These are phyloP conservation scores for Cataglyphis livida DNA, from an alignment of 2,888 invertebrate genomes.

Conservation along the genomic window DNA sequence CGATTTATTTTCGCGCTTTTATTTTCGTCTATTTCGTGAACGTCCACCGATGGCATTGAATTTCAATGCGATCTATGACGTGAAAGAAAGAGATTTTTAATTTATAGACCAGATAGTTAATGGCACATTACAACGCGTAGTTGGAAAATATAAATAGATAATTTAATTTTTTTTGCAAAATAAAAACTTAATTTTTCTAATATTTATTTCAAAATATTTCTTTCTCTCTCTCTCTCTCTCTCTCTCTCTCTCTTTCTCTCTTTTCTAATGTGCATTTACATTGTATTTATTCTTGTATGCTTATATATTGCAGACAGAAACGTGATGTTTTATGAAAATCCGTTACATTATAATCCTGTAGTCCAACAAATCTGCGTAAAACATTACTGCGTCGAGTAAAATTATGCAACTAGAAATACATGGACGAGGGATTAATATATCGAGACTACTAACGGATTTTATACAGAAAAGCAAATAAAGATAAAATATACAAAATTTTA, in stretches of 20 bases:
- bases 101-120: neutral
- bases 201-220: too few relatives aligned
- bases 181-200: neutral
- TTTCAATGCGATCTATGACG: slow-evolving; percentile 9
- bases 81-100: neutral
- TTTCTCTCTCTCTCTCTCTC: too few relatives aligned
- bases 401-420: slow-evolving; percentile 26
- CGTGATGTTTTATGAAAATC: slow-evolving; percentile 4
- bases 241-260: neutral
- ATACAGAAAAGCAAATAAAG: slow-evolving; percentile 1
- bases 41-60: slow-evolving; percentile 21
- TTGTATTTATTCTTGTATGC: neutral
- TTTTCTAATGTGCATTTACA: neutral
- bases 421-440: slow-evolving; percentile 23
- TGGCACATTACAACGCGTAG: neutral
- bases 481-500: slow-evolving; percentile 1
- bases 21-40: slow-evolving; percentile 14
- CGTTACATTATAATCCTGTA: slow-evolving; percentile 8
- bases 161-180: neutral
- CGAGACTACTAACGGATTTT: slow-evolving; percentile 26
- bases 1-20: slow-evolving; percentile 30
- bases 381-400: slow-evolving; percentile 7
- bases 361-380: slow-evolving; percentile 31
- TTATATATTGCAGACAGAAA: neutral
- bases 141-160: neutral